These are phyloP conservation scores for Pangasius macronema DNA, from an alignment of 2,797 vertebrate genomes.

Conservation along the genomic window DNA sequence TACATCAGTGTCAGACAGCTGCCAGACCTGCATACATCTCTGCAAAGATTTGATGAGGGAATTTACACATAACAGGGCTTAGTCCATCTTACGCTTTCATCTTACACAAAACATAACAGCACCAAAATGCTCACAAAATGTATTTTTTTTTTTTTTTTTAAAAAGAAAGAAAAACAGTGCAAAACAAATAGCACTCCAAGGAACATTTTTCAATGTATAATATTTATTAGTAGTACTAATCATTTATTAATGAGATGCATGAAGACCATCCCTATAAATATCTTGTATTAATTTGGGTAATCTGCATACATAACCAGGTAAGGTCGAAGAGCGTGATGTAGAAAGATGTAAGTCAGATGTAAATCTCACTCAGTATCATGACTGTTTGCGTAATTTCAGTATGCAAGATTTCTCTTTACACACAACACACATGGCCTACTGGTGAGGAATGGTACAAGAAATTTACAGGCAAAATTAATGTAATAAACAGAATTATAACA, in stretches of 20 bases:
- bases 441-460: neutral
- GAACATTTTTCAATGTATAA: neutral
- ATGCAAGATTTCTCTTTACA: neutral
- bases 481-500: conserved; percentile 62
- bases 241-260: neutral
- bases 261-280: neutral
- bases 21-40: conserved; percentile 60
- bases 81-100: neutral
- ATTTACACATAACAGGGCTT: conserved; percentile 53
- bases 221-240: neutral
- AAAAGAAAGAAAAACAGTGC: neutral
- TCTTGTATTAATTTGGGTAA: neutral
- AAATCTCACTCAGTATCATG: neutral
- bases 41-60: conserved; percentile 72
- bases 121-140: neutral
- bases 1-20: conserved; percentile 81
- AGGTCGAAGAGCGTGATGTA: neutral
- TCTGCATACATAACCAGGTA: neutral
- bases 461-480: conserved; percentile 60
- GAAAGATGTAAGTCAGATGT: conserved; percentile 6
- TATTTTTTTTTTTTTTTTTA: no score
- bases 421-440: neutral
- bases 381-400: conserved; percentile 2
- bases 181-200: neutral
- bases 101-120: neutral